phyloP scores from a whole-genome alignment of 2,888 invertebrate species.

The Leucoma salicis region DNA sequence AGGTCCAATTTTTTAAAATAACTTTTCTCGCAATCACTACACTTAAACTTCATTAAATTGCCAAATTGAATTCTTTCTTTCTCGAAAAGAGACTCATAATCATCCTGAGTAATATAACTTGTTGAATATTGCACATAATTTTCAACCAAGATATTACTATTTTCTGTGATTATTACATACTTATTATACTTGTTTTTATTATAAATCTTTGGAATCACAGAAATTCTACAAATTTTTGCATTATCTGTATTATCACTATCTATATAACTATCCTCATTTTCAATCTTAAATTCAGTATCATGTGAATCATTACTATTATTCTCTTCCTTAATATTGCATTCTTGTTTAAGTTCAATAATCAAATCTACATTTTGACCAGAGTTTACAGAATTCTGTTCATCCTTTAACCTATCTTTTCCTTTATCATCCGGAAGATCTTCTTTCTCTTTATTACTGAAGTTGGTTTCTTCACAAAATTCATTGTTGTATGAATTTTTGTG shows the following conservation, averaged over 20 bases:
- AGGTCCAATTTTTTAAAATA: conserved; percentile 36
- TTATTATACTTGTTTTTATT: conserved; percentile 5
- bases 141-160: background rate
- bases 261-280: background rate
- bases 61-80: conserved; percentile 14
- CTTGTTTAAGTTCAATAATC: conserved; percentile 16
- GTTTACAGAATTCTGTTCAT: too few relatives aligned
- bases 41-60: conserved; percentile 2
- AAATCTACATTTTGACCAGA: background rate
- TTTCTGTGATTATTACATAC: conserved; percentile 6
- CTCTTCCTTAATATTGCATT: conserved; percentile 20
- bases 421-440: background rate
- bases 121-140: conserved; percentile 14
- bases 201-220: background rate
- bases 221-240: too few relatives aligned
- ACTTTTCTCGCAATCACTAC: conserved; percentile 21
- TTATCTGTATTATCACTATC: background rate
- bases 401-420: background rate
- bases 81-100: conserved; percentile 30
- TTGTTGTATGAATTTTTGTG: conserved; percentile 8
- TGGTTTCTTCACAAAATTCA: conserved; percentile 3
- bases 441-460: background rate
- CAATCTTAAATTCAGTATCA: conserved; percentile 11
- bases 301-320: conserved; percentile 8
- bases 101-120: conserved; percentile 29